Evolutionary conservation across 2,113 vertebrate genomes (phyloP).

Genomic region (Python bivittatus): DNA sequence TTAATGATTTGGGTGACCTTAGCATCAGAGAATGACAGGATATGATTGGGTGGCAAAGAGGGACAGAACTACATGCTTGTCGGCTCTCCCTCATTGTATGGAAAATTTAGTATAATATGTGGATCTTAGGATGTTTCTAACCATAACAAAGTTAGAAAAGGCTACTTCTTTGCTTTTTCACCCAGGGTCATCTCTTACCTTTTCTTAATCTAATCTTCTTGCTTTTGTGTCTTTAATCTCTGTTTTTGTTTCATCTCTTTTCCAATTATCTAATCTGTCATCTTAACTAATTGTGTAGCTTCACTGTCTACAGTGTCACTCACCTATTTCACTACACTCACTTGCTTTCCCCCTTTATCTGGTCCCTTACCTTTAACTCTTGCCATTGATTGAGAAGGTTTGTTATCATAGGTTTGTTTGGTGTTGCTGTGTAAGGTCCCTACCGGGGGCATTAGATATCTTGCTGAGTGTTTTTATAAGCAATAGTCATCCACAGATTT

Average conservation of each 20-base stretch:
- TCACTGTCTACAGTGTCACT: neutral
- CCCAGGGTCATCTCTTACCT: neutral
- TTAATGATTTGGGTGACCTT: no score
- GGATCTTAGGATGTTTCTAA: neutral
- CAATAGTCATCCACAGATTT: neutral
- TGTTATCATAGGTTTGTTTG: accelerated
- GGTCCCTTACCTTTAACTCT: neutral
- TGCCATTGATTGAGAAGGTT: neutral
- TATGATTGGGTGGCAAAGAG: no score
- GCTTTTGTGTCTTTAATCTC: neutral
- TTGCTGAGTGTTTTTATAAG: neutral
- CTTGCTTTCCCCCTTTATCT: neutral
- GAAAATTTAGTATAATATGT: neutral
- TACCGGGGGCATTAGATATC: slow-evolving; percentile 12
- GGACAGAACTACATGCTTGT: no score
- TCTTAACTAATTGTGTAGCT: slow-evolving; percentile 6
- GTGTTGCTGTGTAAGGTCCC: neutral
- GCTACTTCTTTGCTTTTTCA: neutral
- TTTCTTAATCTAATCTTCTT: slow-evolving; percentile 10
- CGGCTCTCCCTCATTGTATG: no score
- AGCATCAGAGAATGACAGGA: no score
- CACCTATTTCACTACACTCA: neutral
- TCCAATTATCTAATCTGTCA: neutral
- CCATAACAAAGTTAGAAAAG: accelerated
- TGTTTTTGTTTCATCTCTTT: slow-evolving; percentile 4